phyloP scores from a whole-genome alignment of 1,140 invertebrate genomes.

The Trichomalopsis sarcophagae region DNA sequence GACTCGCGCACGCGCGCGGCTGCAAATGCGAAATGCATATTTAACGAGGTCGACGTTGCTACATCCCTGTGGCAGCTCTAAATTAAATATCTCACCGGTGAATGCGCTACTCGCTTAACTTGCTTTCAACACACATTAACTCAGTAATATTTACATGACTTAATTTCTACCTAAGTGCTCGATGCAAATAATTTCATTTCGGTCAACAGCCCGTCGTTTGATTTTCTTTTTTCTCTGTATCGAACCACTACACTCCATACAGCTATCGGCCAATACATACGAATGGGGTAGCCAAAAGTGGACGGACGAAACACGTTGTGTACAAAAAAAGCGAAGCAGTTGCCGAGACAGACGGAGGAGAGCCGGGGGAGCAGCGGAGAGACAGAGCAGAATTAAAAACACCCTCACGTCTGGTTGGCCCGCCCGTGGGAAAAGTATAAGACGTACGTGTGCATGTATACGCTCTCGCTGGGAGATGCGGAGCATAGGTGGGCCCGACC shows the following conservation, averaged over 20 bases:
- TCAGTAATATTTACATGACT: not conserved
- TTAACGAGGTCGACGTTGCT: no score
- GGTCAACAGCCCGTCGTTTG: not conserved
- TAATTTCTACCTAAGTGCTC: no score
- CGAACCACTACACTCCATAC: not conserved
- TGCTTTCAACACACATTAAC: not conserved
- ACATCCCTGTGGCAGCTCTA: not conserved
- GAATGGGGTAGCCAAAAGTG: not conserved
- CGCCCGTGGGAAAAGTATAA: constrained; percentile 16
- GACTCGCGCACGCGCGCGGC: not conserved
- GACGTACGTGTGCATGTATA: not conserved
- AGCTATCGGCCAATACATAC: constrained; percentile 6
- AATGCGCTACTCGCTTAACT: not conserved
- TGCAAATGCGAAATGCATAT: no score
- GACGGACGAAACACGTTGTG: not conserved
- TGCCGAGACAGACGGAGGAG: not conserved
- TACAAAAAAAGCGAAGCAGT: not conserved
- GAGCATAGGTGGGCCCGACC: not conserved
- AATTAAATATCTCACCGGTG: not conserved
- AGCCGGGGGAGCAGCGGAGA: not conserved
- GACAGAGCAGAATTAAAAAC: constrained; percentile 31
- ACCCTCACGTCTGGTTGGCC: constrained; percentile 14
- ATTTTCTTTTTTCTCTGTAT: not conserved
- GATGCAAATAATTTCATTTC: not conserved
- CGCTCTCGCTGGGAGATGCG: not conserved